A percentile compares a stretch with the other conserved stretches of the same genome.
Evolutionary conservation across 1,140 invertebrate species (phyloP).

Genomic region (Drosophila dunni): DNA sequence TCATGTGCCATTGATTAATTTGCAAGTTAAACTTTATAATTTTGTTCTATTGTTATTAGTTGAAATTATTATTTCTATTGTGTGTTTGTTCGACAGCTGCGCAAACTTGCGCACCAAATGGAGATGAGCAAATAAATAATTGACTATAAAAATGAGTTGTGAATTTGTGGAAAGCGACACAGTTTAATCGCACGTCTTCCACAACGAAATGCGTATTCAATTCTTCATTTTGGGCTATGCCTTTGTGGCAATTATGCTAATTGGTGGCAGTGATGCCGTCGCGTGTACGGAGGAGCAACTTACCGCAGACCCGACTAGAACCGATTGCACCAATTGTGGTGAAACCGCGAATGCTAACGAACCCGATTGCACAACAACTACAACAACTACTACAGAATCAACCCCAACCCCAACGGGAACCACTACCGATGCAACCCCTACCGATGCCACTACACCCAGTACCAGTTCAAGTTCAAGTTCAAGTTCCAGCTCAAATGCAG

Average conservation of each 20-base stretch:
- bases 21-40: not conserved
- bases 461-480: not conserved
- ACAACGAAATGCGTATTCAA: not conserved
- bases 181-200: not conserved
- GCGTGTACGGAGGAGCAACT: not conserved
- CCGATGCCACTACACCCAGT: not conserved
- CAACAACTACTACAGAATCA: too few relatives aligned
- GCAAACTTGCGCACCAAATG: not conserved
- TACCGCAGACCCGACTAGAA: not conserved
- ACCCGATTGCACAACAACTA: not conserved
- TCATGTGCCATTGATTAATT: too few relatives aligned
- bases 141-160: constrained; percentile 1
- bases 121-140: constrained; percentile 2
- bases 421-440: too few relatives aligned
- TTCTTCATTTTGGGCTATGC: not conserved
- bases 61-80: too few relatives aligned
- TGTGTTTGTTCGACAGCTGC: not conserved
- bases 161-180: not conserved
- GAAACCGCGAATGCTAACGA: not conserved
- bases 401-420: too few relatives aligned
- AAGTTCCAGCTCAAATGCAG: not conserved
- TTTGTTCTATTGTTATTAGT: not conserved
- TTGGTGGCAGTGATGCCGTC: not conserved
- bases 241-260: not conserved
- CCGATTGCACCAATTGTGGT: constrained; percentile 1